These are phyloP conservation scores for Oostethus manadensis DNA, from an alignment of 2,113 vertebrate genomes.

Conservation along the genomic window DNA sequence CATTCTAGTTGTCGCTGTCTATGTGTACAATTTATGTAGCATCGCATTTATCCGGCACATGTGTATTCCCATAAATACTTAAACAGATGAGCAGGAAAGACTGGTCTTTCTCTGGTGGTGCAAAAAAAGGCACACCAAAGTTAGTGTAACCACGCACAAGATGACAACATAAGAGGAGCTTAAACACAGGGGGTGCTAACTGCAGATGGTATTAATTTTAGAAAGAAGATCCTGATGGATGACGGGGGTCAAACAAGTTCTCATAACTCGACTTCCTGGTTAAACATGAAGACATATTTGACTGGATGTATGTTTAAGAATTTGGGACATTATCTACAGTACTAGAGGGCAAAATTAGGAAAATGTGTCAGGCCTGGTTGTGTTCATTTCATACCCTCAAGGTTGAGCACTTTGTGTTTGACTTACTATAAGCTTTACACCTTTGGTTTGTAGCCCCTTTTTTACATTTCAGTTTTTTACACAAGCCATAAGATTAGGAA, in stretches of 20 bases:
- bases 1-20: not conserved
- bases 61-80: not conserved
- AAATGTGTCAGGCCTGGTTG: too few relatives aligned
- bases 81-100: not conserved
- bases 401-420: not conserved
- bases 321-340: too few relatives aligned
- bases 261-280: conserved; percentile 32
- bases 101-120: not conserved
- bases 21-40: not conserved
- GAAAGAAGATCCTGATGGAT: not conserved
- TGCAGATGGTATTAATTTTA: conserved; percentile 40
- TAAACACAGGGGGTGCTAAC: conserved; percentile 9
- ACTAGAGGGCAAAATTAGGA: too few relatives aligned
- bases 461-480: conserved; percentile 11
- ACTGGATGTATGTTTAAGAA: too few relatives aligned
- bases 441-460: conserved; percentile 4
- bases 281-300: not conserved
- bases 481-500: conserved; percentile 21
- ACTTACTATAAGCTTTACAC: not conserved
- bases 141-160: conserved; percentile 3
- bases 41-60: not conserved
- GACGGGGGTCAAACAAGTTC: conserved; percentile 12
- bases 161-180: conserved; percentile 15
- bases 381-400: not conserved
- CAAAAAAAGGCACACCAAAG: not conserved